Base-by-base conservation (phyloP, 2,888 invertebrate genomes). In the Hirtodrosophila duncani region DNA sequence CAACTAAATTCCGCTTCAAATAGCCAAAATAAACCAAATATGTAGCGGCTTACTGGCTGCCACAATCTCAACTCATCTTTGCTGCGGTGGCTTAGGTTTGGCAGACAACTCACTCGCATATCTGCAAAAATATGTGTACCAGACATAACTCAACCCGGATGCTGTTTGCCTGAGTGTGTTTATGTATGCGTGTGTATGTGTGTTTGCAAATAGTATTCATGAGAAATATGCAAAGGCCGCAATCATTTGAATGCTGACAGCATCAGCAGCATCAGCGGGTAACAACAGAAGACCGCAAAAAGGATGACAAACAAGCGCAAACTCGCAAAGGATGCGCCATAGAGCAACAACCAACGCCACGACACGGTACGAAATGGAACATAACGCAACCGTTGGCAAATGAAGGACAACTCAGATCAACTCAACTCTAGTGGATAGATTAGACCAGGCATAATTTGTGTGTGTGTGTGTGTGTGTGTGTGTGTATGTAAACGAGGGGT, bases 151-250 rank as follows among this genome's bases (percentile, higher is more conserved):
- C 79, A 58, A 41, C 11, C 39, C 38, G 31, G n/a, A 30, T 41
- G 16, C 42, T 31, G 16, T 1, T n/a, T n/a, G n/a, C n/a, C n/a
- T 5, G 5, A 5, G 2, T 14, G n/a, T 8, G 24, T 31, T 36
- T 1, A 11, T 3, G 27, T 14, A 11, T 7, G 2, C 4, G 24
- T 4, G 27, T 27, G 26, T 13, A 31, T 7, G 23, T 20, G 18
- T 24, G 13, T 11, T 30, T 30, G 52, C 48, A 74, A 78, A 74
- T 59, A 34, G 69, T 78, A 72, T 72, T 78, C 71, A 78, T 78
- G 71, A 48, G 55, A 64, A 62, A 81, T 81, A 65, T 81, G 81
- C 70, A 56, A 78, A 70, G 55, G 46, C 63, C 48, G 41, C 39
- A 53, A 65, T 43, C 70, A 61, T 41, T 34, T 31, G 31, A 52